Percentiles rank a stretch among this genome's conserved stretches.
Conservation (phyloP, 2,888 invertebrate species). For the Cerceris rybyensis region DNA sequence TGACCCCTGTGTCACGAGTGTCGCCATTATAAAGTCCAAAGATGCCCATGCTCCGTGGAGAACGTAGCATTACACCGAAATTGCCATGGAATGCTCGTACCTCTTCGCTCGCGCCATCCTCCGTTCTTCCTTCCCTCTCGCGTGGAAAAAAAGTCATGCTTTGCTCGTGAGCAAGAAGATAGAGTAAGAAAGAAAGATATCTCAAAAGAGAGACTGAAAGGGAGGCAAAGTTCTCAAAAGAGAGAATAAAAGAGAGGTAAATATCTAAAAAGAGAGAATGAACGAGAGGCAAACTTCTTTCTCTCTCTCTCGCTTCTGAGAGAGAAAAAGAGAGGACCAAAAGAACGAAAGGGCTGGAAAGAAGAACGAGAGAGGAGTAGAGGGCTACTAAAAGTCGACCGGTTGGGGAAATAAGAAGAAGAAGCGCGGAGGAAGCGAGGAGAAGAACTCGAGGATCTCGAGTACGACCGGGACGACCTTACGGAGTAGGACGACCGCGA, state of each 20-base stretch:
- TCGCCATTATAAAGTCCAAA: conserved; percentile 3
- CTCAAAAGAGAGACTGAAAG: not conserved
- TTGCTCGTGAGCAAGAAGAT: conserved; percentile 3
- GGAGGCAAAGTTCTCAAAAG: no score
- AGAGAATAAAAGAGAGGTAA: conserved; percentile 18
- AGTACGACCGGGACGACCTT: conserved; percentile 59
- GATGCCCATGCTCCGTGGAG: not conserved
- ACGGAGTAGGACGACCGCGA: conserved; percentile 61
- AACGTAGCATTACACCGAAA: conserved; percentile 34
- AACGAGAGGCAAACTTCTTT: no score
- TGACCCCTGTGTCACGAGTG: not conserved
- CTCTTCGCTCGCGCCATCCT: conserved; percentile 35
- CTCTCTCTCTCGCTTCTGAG: not conserved
- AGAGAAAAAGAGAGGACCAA: conserved; percentile 5
- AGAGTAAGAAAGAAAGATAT: conserved; percentile 18
- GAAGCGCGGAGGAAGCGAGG: conserved; percentile 30
- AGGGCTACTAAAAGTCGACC: conserved; percentile 70
- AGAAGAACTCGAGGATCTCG: conserved; percentile 42
- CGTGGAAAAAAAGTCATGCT: conserved; percentile 43
- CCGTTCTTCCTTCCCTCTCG: conserved; percentile 47
- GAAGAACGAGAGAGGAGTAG: conserved; percentile 26
- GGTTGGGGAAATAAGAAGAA: conserved; percentile 63
- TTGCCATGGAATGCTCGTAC: conserved; percentile 40
- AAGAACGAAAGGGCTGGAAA: conserved; percentile 4
- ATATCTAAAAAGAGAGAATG: not conserved